phyloP scores from a whole-genome alignment of 2,888 invertebrate species.

The Andrena fulva region DNA sequence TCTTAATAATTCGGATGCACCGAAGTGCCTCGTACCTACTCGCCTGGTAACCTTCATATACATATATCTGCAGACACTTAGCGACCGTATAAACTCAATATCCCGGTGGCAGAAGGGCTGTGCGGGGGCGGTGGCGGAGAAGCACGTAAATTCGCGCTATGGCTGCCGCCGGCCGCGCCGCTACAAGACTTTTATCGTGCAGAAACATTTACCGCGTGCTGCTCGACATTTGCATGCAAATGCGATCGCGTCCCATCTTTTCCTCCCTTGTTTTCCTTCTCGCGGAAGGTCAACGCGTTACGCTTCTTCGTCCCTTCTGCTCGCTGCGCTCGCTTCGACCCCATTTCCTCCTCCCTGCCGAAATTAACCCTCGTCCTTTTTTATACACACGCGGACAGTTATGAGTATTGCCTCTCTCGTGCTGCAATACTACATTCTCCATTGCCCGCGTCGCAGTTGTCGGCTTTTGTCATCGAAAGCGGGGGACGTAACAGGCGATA shows the following conservation, averaged over 20 bases:
- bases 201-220: slow-evolving; percentile 80
- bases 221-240: slow-evolving; percentile 81
- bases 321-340: slow-evolving; percentile 10
- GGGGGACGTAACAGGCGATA: not conserved
- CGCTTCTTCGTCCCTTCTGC: slow-evolving; percentile 23
- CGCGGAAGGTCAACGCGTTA: slow-evolving; percentile 63
- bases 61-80: slow-evolving; percentile 63
- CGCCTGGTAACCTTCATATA: slow-evolving; percentile 46
- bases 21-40: slow-evolving; percentile 67
- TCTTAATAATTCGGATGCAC: slow-evolving; percentile 81
- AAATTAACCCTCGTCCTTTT: slow-evolving; percentile 8
- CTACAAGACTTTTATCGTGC: slow-evolving; percentile 81
- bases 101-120: slow-evolving; percentile 18
- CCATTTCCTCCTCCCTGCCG: slow-evolving; percentile 11
- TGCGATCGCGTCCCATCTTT: slow-evolving; percentile 75
- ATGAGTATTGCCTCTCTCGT: too few relatives aligned
- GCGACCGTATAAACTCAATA: slow-evolving; percentile 56
- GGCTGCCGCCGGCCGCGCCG: slow-evolving; percentile 67
- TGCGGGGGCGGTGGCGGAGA: slow-evolving; percentile 41
- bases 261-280: slow-evolving; percentile 54
- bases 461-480: not conserved
- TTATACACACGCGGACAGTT: not conserved
- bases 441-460: not conserved
- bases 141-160: slow-evolving; percentile 79
- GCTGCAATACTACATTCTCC: not conserved